Evolutionary conservation across 2,113 vertebrate species (phyloP), one percentile per base, ranked within the genome.

Genomic region (Strigops habroptila): DNA sequence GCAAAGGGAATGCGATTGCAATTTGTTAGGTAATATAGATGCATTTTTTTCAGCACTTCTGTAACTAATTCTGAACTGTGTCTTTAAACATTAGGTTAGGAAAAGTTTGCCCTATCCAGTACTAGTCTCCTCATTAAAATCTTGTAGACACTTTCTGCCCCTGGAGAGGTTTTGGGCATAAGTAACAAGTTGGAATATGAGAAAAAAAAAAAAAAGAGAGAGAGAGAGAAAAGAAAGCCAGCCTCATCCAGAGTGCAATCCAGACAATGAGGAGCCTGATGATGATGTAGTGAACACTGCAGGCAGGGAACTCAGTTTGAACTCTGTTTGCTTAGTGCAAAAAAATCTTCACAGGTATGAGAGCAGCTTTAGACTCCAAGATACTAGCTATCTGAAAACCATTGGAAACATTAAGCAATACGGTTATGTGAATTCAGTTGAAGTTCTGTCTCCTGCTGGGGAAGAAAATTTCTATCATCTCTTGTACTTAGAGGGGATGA

Each of bases 251-350:
- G 57, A 19, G 75, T 62, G n/a, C 73, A 84, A 18, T 82, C 82
- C 83, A 96, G 95, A 94, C 92, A 95, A 89, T 0, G 4, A 95
- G 93, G 86, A 96, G 86, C 73, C 92, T 93, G 73, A 44, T 84
- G 92, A 93, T 79, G 60, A 91, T 89, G 77, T 79, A 89, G 48
- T 76, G 80, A 86, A 86, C 4, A 2, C n/a, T 92, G 65, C 57
- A 94, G 90, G 94, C 93, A 84, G 87, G 27, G 49, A 95, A 76
- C 60, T 94, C 35, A 3, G 46, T 81, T 81, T 94, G 91, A 96
- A 96, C 91, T 94, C 83, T 84, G 59, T 49, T 82, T 91, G 57
- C 60, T 96, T 91, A 4, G 0, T 87, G 74, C 22, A 93, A 84
- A 96, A 90, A 93, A 52, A 57, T 82, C 55, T 82, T 52, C 52